phyloP scores from a whole-genome alignment of 2,888 invertebrate genomes.

The Drosophila peninsularis region DNA sequence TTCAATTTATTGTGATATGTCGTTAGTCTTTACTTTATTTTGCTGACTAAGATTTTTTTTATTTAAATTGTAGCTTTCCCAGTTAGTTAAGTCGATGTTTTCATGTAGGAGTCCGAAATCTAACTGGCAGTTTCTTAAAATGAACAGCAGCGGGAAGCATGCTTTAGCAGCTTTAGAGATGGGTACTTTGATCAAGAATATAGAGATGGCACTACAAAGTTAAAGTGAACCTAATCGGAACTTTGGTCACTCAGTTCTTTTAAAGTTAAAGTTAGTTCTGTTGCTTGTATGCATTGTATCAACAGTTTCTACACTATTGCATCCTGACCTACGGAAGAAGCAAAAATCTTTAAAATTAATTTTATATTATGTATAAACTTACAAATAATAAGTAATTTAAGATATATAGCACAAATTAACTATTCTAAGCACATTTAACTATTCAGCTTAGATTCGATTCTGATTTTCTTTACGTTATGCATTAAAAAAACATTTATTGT shows the following conservation, averaged over 20 bases:
- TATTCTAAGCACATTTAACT: too few relatives aligned
- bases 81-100: neutral
- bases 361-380: too few relatives aligned
- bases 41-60: neutral
- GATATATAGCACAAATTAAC: too few relatives aligned
- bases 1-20: neutral
- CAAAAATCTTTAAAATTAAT: neutral
- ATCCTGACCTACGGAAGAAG: neutral
- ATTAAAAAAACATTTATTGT: too few relatives aligned
- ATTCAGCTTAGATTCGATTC: too few relatives aligned
- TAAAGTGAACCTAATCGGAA: neutral
- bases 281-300: neutral
- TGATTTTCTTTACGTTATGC: too few relatives aligned
- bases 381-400: too few relatives aligned
- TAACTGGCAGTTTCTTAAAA: slow-evolving; percentile 17
- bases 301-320: too few relatives aligned
- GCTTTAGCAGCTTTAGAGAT: slow-evolving; percentile 14
- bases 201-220: neutral
- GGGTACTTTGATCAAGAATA: slow-evolving; percentile 6
- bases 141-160: slow-evolving; percentile 10
- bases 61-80: neutral
- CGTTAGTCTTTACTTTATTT: neutral
- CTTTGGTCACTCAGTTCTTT: neutral
- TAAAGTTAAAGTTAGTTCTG: neutral
- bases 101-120: neutral